Evolutionary conservation across 2,888 invertebrate genomes (phyloP).

Genomic region (Trachelus iudaicus): DNA sequence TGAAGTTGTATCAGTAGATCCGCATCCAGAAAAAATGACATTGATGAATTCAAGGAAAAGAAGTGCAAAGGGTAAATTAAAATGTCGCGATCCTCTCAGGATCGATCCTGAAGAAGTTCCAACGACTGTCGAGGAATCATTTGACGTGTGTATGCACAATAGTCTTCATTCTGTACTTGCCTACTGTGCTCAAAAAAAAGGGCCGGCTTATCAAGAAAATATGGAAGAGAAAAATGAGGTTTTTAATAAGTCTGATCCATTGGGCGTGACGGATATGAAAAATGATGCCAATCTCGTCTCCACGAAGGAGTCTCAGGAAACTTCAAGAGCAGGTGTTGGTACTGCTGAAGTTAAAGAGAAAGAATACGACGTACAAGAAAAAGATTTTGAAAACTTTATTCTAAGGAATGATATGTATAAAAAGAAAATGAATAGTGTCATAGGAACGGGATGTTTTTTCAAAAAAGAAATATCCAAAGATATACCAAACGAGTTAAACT

Average conservation of each 20-base stretch:
- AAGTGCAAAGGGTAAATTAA: background rate
- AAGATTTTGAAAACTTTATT: background rate
- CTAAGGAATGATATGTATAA: background rate
- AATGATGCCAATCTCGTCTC: background rate
- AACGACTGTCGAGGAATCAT: slow-evolving; percentile 23
- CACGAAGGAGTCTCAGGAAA: background rate
- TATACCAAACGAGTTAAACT: slow-evolving; percentile 14
- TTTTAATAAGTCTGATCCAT: background rate
- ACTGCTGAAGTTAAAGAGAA: background rate
- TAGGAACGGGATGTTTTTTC: background rate
- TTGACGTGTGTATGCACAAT: slow-evolving; percentile 47
- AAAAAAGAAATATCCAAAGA: slow-evolving; percentile 13
- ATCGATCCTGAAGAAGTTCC: background rate
- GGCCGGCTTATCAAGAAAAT: slow-evolving; percentile 32
- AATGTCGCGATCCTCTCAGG: background rate
- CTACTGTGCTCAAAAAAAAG: slow-evolving; percentile 46
- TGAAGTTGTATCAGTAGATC: slow-evolving; percentile 50
- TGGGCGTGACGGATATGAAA: background rate
- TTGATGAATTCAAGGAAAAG: slow-evolving; percentile 7
- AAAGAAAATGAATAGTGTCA: background rate
- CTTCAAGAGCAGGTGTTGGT: background rate
- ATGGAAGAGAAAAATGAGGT: slow-evolving; percentile 25
- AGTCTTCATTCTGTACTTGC: slow-evolving; percentile 53
- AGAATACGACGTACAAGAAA: background rate
- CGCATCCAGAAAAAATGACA: slow-evolving; percentile 27